These are phyloP conservation scores for Dasyurus viverrinus DNA, from an alignment of 2,113 vertebrate genomes.

Conservation along the genomic window DNA sequence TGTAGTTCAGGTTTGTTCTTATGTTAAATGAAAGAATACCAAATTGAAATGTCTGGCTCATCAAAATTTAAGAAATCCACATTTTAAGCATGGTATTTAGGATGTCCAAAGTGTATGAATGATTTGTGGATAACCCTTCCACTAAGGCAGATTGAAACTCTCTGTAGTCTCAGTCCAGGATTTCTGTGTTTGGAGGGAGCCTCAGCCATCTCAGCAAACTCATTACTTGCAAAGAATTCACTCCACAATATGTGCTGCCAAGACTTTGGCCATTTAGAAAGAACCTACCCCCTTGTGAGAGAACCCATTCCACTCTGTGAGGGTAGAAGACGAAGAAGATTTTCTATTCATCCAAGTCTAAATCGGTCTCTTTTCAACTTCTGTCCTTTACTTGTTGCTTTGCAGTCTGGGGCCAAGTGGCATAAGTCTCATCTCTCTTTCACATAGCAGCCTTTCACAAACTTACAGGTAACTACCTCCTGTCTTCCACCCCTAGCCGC, in stretches of 20 bases:
- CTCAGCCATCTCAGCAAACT: not conserved
- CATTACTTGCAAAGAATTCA: not conserved
- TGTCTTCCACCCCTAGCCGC: not conserved
- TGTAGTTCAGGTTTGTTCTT: not conserved
- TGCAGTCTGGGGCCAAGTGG: not conserved
- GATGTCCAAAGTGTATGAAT: not conserved
- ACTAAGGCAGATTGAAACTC: not conserved
- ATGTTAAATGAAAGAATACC: not conserved
- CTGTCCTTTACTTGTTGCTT: not conserved
- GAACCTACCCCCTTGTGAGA: not conserved
- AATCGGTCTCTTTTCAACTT: not conserved
- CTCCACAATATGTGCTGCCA: not conserved
- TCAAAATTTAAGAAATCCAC: slow-evolving; percentile 32
- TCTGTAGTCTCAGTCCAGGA: not conserved
- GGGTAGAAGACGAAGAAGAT: not conserved
- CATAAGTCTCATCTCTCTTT: not conserved
- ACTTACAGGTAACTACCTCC: not conserved
- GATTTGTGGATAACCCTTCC: not conserved
- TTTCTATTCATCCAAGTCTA: not conserved
- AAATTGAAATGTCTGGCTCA: not conserved
- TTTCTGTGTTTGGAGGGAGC: not conserved
- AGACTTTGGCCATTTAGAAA: not conserved
- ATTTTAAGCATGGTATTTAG: not conserved
- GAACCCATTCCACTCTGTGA: not conserved
- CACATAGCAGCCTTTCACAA: not conserved